Conservation (phyloP, 1,140 invertebrate genomes). For the Archivesica marissinica region DNA sequence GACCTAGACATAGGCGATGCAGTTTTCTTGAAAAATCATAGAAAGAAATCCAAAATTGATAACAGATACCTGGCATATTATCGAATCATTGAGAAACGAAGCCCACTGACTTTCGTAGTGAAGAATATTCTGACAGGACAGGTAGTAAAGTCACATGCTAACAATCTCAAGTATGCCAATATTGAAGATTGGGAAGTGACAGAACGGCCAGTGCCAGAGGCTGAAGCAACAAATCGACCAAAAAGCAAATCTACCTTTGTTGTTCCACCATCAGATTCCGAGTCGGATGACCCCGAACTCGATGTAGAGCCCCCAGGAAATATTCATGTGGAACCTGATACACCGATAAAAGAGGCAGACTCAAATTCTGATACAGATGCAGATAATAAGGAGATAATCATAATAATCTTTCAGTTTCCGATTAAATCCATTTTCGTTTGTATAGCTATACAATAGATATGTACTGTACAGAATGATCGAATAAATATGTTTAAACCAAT, state of each 20-base stretch:
- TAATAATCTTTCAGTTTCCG: too few species aligned
- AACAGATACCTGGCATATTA: slow-evolving; percentile 26
- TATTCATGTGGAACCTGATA: not conserved
- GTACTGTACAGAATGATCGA: too few species aligned
- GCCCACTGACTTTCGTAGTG: slow-evolving; percentile 23
- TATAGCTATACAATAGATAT: too few species aligned
- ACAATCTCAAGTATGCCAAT: slow-evolving; percentile 16
- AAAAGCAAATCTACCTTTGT: slow-evolving; percentile 6
- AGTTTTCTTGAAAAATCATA: slow-evolving; percentile 21
- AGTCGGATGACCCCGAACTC: not conserved
- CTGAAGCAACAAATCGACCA: not conserved
- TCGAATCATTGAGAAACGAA: slow-evolving; percentile 23
- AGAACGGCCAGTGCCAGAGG: not conserved
- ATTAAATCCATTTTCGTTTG: too few species aligned
- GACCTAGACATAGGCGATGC: not conserved
- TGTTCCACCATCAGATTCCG: not conserved
- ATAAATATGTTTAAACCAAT: too few species aligned
- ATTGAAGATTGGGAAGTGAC: slow-evolving; percentile 20
- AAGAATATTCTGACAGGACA: not conserved
- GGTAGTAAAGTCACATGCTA: not conserved
- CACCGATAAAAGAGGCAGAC: not conserved
- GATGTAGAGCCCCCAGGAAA: not conserved
- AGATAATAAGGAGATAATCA: too few species aligned
- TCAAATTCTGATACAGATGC: too few species aligned
- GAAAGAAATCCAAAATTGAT: slow-evolving; percentile 14